These are phyloP conservation scores for Enteromius argenteus DNA, from an alignment of 2,797 vertebrate species.

Conservation along the genomic window DNA sequence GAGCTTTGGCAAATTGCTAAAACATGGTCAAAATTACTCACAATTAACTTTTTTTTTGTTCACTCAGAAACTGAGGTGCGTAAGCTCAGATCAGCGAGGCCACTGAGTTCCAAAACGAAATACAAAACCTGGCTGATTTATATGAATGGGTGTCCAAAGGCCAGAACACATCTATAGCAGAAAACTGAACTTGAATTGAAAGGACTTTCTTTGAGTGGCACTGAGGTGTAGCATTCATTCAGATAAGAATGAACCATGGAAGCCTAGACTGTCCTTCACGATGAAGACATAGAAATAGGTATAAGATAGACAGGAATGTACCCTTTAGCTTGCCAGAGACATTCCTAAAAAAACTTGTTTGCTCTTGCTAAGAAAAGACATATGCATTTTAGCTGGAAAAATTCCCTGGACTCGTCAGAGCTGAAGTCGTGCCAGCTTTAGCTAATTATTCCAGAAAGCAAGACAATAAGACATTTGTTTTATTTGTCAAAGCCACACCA, in stretches of 20 bases:
- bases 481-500: slow-evolving; percentile 15
- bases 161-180: not conserved
- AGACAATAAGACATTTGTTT: slow-evolving; percentile 44
- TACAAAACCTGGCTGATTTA: not conserved
- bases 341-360: slow-evolving; percentile 53
- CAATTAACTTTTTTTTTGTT: not conserved
- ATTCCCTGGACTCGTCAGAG: slow-evolving; percentile 27
- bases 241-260: slow-evolving; percentile 19
- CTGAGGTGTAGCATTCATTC: not conserved
- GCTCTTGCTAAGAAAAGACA: slow-evolving; percentile 28
- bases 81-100: not conserved
- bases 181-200: slow-evolving; percentile 4
- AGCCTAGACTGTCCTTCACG: slow-evolving; percentile 3
- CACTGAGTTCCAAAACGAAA: not conserved
- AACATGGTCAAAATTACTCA: not conserved
- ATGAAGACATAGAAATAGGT: slow-evolving; percentile 32
- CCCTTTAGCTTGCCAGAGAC: slow-evolving; percentile 39
- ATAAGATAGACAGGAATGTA: slow-evolving; percentile 48
- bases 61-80: not conserved
- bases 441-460: slow-evolving; percentile 17
- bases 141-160: not conserved
- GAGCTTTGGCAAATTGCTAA: not conserved
- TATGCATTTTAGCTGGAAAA: slow-evolving; percentile 38
- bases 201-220: not conserved
- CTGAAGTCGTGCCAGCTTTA: slow-evolving; percentile 31